These are phyloP conservation scores for Trichonephila inaurata DNA, from an alignment of 1,140 invertebrate species.

Conservation along the genomic window DNA sequence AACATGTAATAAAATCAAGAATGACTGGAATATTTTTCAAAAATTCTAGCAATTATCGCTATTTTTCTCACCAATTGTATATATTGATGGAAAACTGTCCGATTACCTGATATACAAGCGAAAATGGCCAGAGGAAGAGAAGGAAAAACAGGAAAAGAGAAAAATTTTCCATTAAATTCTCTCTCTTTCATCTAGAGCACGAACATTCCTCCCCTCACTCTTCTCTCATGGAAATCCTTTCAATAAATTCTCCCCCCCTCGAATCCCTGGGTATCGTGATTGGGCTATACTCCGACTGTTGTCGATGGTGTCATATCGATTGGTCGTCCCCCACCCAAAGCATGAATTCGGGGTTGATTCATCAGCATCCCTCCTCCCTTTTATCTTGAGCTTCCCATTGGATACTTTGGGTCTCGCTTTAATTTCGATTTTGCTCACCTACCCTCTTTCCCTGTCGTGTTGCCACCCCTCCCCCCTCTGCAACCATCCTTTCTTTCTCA, in stretches of 20 bases:
- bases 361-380: slow-evolving; percentile 61
- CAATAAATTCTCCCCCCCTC: slow-evolving; percentile 8
- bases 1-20: too few species aligned
- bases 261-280: slow-evolving; percentile 43
- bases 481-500: neutral
- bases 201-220: neutral
- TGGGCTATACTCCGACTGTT: slow-evolving; percentile 57
- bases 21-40: too few species aligned
- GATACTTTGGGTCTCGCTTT: slow-evolving; percentile 67
- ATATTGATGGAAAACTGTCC: neutral
- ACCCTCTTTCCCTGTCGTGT: slow-evolving; percentile 18
- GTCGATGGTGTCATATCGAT: slow-evolving; percentile 70
- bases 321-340: slow-evolving; percentile 36
- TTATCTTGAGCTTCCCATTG: slow-evolving; percentile 71
- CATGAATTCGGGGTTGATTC: slow-evolving; percentile 60
- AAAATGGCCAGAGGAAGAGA: neutral
- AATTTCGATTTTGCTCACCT: slow-evolving; percentile 68
- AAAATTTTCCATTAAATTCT: slow-evolving; percentile 4
- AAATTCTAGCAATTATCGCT: too few species aligned
- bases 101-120: neutral
- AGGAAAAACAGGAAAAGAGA: neutral
- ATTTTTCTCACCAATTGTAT: neutral
- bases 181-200: slow-evolving; percentile 3
- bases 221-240: neutral
- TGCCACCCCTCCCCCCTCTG: neutral